Evolutionary conservation across 2,888 invertebrate genomes (phyloP), one percentile per base, ranked within the genome.

Genomic region (Sycophila texana): DNA sequence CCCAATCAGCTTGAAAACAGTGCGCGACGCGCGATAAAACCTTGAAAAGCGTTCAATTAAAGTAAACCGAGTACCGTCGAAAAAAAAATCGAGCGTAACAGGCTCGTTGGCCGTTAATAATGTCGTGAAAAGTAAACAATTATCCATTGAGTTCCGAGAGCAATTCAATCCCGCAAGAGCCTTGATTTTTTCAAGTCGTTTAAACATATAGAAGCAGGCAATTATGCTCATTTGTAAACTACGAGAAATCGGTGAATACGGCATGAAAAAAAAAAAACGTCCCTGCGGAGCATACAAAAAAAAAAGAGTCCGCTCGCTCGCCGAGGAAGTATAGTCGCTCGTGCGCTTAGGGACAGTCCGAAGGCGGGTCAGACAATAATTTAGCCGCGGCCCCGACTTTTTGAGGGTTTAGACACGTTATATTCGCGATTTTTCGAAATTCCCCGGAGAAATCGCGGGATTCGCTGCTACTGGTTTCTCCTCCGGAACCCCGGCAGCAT

Each of bases 401-500:
- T 75, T 13, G 66, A 66, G 74, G 84, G 83, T 87, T 86, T 85
- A 82, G 85, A 83, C 66, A 57, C 87, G 86, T 88, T 87, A 87
- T 87, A 87, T 87, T 87, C 85, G 85, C 86, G 86, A 87, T 87
- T 88, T 89, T 86, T 87, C 84, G 81, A 78, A 80, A 72, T 73
- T 86, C 90, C 88, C 89, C 74, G 82, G 89, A 90, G 89, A 89
- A 89, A 89, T 89, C 86, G 88, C 82, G 85, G 88, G 88, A 89
- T 88, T 89, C 88, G 83, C 20, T 12, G 65, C 74, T 71, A 71
- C 75, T 66, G 70, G 66, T 66, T 74, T 79, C 57, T 71, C 61
- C 49, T 66, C 51, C 57, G 65, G 18, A 26, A 26, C 26, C 26
- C 26, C 26, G 26, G 85, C 83, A 10, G 81, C 82, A 75, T 75